phyloP scores from a whole-genome alignment of 2,888 invertebrate species.

The Hermodice carunculata region DNA sequence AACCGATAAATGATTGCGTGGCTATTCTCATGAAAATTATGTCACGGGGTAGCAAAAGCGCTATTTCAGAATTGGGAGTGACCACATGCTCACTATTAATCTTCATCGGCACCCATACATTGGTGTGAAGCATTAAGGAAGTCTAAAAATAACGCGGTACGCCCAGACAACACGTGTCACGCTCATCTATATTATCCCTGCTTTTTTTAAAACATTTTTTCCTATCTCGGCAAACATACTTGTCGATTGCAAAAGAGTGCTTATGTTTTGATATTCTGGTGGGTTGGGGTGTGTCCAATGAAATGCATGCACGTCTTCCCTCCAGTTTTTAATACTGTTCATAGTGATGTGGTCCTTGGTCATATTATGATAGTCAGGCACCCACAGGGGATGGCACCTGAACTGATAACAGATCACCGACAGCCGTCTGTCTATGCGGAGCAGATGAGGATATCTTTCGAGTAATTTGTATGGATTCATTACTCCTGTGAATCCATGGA shows the following conservation, averaged over 20 bases:
- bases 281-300: conserved; percentile 57
- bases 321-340: conserved; percentile 49
- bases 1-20: too few relatives aligned
- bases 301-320: conserved; percentile 47
- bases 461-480: conserved; percentile 19
- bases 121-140: too few relatives aligned
- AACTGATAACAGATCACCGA: conserved; percentile 53
- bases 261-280: conserved; percentile 39
- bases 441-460: conserved; percentile 41
- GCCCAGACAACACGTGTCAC: too few relatives aligned
- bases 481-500: conserved; percentile 9
- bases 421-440: conserved; percentile 43
- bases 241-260: conserved; percentile 27
- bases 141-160: too few relatives aligned
- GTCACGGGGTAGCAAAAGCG: too few relatives aligned
- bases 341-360: conserved; percentile 37
- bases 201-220: conserved; percentile 43
- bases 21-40: too few relatives aligned
- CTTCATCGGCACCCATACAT: too few relatives aligned
- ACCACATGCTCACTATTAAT: too few relatives aligned
- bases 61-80: too few relatives aligned
- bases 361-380: conserved; percentile 40
- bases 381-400: conserved; percentile 53
- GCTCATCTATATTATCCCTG: conserved; percentile 1
- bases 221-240: conserved; percentile 53